Base-by-base conservation (phyloP, 2,113 vertebrate species). In the Ochotona princeps region DNA sequence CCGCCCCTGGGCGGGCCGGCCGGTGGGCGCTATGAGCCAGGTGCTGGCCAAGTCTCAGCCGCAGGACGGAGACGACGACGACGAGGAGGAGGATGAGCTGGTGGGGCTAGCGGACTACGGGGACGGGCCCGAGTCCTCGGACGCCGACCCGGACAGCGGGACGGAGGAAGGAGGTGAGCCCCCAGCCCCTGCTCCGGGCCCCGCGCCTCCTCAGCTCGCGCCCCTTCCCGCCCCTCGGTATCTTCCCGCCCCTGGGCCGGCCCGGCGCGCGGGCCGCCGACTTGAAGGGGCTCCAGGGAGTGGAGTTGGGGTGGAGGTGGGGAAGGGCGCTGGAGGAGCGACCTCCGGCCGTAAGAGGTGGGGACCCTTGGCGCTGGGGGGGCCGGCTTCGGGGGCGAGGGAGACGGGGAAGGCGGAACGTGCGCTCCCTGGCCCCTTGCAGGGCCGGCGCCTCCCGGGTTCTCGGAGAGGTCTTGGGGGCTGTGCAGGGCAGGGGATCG, bases 131-230 rank as follows among this genome's bases (percentile, higher is more conserved):
- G 97, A 97, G 83, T 97, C 97, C 88, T 98, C 98, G 76, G 98
- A 98, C 92, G 97, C 96, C 13, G 98, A 98, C 70, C 97, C 87
- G 81, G 98, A 98, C 95, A 97, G 97, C 93, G 97, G 97, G 67
- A 94, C 97, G 44, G 98, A 98, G 91, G 98, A 98, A 93, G 97
- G 97, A 95, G 98, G 98, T 98, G 97, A 97, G 97, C 94, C 75
- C 32, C n/a, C 20, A 25, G 67, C 18, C 49, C 57, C 60, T 8
- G 54, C 49, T 87, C 57, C 60, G 11, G 38, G 21, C 66, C 78
- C 35, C 81, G 57, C 32, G 51, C 25, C 66, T 89, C 61, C 63
- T 49, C 63, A 0, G 54, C 54, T 21, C 1, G 63, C 60, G 32
- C 80, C 76, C 81, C 1, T 60, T 69, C 65, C 74, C 74, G 57